Percentiles rank a stretch among this genome's conserved stretches.
Conservation (phyloP, 2,113 vertebrate genomes). For the Oryzias woworae region DNA sequence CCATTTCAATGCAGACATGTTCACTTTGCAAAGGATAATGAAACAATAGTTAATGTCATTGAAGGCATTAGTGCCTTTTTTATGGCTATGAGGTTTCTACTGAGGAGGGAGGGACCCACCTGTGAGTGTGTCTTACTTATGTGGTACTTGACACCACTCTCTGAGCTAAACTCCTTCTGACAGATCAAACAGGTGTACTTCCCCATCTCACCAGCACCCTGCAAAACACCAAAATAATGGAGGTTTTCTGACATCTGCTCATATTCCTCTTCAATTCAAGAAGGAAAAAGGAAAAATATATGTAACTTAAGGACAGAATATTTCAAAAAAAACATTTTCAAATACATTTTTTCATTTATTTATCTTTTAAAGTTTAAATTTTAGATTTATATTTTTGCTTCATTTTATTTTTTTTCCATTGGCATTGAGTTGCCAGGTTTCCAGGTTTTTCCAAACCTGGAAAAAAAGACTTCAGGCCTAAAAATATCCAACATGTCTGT, state of each 20-base stretch:
- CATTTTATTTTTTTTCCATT: too few relatives aligned
- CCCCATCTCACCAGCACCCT: conserved; percentile 90
- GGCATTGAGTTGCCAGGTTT: too few relatives aligned
- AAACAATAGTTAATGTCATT: not conserved
- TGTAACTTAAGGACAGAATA: not conserved
- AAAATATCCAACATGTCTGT: too few relatives aligned
- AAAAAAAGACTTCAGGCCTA: too few relatives aligned
- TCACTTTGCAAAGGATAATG: not conserved
- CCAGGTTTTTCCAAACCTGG: too few relatives aligned
- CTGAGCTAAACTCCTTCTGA: conserved; percentile 96
- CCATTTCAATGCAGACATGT: not conserved
- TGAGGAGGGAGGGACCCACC: conserved; percentile 75
- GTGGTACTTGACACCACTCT: conserved; percentile 98
- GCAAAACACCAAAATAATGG: conserved; percentile 48
- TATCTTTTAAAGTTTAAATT: not conserved
- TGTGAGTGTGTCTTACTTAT: conserved; percentile 96
- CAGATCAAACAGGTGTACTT: conserved; percentile 95
- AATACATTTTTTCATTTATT: not conserved
- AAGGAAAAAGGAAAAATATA: not conserved
- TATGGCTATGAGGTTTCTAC: not conserved
- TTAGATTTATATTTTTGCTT: not conserved
- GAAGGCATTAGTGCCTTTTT: not conserved
- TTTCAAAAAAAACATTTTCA: not conserved
- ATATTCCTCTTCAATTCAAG: too few relatives aligned
- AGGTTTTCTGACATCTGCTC: too few relatives aligned